Evolutionary conservation across 2,113 vertebrate genomes (phyloP).

Genomic region (Cephalopholis sonnerati): DNA sequence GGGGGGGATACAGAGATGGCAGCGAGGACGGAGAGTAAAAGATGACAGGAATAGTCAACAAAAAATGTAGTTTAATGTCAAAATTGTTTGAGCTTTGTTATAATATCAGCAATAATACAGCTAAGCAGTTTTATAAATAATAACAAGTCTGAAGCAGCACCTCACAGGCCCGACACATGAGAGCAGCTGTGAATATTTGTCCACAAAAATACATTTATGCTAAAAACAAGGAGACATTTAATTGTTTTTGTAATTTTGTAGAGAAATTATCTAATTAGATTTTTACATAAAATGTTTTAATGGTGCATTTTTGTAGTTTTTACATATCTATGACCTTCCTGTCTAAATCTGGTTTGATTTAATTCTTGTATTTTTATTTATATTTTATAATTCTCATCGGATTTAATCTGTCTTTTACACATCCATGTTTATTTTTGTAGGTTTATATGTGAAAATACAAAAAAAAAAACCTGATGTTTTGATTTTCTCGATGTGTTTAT

Average conservation of each 20-base stretch:
- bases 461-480: accelerated
- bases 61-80: neutral
- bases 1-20: neutral
- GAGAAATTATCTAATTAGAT: neutral
- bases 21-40: neutral
- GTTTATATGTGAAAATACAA: neutral
- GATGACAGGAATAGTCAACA: neutral
- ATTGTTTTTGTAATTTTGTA: neutral
- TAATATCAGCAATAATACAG: neutral
- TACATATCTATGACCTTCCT: neutral
- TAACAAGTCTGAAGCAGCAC: neutral
- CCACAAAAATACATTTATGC: neutral
- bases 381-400: neutral
- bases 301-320: neutral
- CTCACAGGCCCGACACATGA: neutral
- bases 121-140: neutral
- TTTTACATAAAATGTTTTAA: neutral
- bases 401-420: neutral
- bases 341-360: neutral
- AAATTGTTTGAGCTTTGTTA: neutral
- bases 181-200: neutral
- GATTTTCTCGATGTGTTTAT: neutral
- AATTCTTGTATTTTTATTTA: neutral
- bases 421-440: neutral
- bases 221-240: neutral